Evolutionary conservation across 2,888 invertebrate species (phyloP).

Genomic region (Lydus trimaculatus): DNA sequence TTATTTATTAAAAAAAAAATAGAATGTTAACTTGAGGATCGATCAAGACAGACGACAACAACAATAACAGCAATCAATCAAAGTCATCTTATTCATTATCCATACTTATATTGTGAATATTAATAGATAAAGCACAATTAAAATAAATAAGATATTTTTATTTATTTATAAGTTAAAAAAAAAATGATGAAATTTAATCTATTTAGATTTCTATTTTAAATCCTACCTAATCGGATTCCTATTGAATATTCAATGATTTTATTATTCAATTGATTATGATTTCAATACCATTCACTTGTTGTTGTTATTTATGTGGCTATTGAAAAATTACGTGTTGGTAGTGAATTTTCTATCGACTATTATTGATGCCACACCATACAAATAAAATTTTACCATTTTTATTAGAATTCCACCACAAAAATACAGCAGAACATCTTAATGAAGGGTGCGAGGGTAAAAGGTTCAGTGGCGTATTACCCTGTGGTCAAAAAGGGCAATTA

Average conservation of each 20-base stretch:
- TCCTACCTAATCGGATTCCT: neutral
- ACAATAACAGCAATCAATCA: constrained; percentile 5
- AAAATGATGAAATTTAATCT: neutral
- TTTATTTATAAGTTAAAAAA: neutral
- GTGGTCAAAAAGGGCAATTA: too few relatives aligned
- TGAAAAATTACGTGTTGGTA: neutral
- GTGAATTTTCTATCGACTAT: neutral
- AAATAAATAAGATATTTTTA: neutral
- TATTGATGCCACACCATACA: neutral
- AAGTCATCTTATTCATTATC: neutral
- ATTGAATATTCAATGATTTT: neutral
- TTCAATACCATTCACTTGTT: neutral
- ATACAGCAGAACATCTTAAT: too few relatives aligned
- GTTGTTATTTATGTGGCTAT: neutral
- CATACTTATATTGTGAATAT: neutral
- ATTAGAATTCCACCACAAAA: too few relatives aligned
- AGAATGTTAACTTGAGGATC: too few relatives aligned
- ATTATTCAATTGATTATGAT: neutral
- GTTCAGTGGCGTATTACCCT: too few relatives aligned
- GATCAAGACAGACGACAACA: too few relatives aligned
- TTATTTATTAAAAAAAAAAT: neutral
- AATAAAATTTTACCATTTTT: too few relatives aligned
- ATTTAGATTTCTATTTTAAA: neutral
- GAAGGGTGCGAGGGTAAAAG: too few relatives aligned
- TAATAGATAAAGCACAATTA: neutral